Conservation (phyloP, 2,797 vertebrate genomes). For the Channallabes apus region DNA sequence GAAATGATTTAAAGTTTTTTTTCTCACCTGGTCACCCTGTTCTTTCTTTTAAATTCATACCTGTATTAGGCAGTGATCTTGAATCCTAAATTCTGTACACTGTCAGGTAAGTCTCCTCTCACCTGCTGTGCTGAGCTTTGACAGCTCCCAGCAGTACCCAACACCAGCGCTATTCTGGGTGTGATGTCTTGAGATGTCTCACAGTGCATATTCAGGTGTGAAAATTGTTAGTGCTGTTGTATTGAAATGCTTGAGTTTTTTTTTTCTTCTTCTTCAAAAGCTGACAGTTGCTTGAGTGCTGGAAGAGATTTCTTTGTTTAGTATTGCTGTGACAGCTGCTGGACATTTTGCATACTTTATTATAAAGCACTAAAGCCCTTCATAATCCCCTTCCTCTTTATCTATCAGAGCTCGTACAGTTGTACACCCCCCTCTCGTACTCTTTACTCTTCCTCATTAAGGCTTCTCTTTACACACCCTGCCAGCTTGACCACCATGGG, state of each 20-base stretch:
- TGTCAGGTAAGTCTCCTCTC: slow-evolving; percentile 29
- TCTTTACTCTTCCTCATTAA: no score
- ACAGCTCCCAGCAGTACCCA: slow-evolving; percentile 30
- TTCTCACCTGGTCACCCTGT: background rate
- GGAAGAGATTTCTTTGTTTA: slow-evolving; percentile 7
- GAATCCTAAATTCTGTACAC: slow-evolving; percentile 20
- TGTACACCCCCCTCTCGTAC: no score
- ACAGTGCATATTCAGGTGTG: slow-evolving; percentile 19
- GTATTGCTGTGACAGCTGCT: slow-evolving; percentile 15
- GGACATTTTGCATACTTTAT: slow-evolving; percentile 17
- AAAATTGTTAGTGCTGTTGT: slow-evolving; percentile 17
- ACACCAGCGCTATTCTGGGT: slow-evolving; percentile 33
- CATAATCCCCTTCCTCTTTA: no score
- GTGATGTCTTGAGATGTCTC: slow-evolving; percentile 32
- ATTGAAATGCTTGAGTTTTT: background rate
- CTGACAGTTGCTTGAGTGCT: background rate
- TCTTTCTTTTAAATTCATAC: slow-evolving; percentile 15
- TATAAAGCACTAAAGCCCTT: background rate
- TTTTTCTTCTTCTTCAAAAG: background rate
- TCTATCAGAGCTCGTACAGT: no score
- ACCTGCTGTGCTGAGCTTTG: slow-evolving; percentile 44
- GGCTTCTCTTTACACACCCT: no score
- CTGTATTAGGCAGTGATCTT: slow-evolving; percentile 27
- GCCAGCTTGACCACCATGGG: no score
- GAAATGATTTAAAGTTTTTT: background rate